Evolutionary conservation across 2,797 vertebrate genomes (phyloP).

Genomic region (Xenops minutus): DNA sequence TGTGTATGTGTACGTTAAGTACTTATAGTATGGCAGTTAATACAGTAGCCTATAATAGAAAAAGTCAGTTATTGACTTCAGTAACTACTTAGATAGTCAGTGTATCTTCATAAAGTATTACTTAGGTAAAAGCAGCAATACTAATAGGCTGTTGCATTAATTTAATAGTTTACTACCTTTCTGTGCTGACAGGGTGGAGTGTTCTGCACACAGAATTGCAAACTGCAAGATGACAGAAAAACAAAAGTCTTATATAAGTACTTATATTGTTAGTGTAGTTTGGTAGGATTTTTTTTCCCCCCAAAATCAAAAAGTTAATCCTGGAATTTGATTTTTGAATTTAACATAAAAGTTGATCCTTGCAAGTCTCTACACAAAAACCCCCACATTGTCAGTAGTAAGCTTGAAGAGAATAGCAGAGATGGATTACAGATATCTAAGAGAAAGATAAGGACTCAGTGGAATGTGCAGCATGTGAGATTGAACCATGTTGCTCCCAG

Average conservation of each 20-base stretch:
- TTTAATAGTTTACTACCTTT: not conserved
- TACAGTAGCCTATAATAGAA: not conserved
- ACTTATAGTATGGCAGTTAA: not conserved
- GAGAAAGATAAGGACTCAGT: not conserved
- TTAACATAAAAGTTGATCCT: not conserved
- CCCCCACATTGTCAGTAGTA: not conserved
- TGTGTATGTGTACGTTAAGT: no score
- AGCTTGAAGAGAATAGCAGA: not conserved
- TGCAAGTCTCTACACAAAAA: not conserved
- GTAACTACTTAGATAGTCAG: not conserved
- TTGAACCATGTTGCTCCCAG: not conserved
- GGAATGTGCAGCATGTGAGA: not conserved
- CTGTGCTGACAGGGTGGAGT: not conserved
- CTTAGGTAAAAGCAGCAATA: not conserved
- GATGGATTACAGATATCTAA: not conserved
- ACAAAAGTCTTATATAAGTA: rapidly evolving
- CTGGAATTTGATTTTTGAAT: not conserved
- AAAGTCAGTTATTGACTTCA: not conserved
- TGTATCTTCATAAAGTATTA: not conserved
- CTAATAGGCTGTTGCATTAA: not conserved
- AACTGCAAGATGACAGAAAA: not conserved
- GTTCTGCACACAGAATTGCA: not conserved
- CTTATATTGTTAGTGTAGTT: not conserved
- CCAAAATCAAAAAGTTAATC: not conserved
- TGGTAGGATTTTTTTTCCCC: not conserved